Base-by-base conservation (phyloP, 2,888 invertebrate species). In the Neoitamus cyanurus region DNA sequence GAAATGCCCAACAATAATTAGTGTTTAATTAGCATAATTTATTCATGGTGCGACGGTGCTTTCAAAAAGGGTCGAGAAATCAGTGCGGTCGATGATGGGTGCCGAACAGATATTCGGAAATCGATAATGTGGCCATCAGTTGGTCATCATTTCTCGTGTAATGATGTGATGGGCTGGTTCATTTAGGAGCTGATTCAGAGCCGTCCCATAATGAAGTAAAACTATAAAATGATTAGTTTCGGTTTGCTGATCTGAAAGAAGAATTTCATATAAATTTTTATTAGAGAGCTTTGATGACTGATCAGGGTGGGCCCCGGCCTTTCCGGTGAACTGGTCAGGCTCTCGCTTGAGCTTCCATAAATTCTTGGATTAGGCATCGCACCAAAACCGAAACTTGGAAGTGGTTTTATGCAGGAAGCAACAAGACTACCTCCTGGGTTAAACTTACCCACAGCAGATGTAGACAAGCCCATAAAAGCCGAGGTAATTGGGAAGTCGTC, bases 21-120 rank as follows among this genome's bases (percentile, higher is more conserved):
- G 77, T 36, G 34, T 42, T 77, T 42, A 28, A 77, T 77, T 77
- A 77, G 28, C 77, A 77, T 77, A 77, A 77, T 77, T 77, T 77
- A 77, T 77, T 77, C 77, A 46, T 37, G 28, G 13, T 15, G 25
- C 28, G 25, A 31, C 34, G 30, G 13, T 70, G 30, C n/a, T 70
- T 70, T 31, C 31, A n/a, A 77, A 77, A 46, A 77, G 77, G 77
- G 46, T 28, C 77, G 11, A 37, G 1, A 70, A 20, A 58, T 58
- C 58, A 20, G 6, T 20, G 6, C 20, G 20, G 7, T n/a, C 72
- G 34, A 15, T 34, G 25, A 37, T 25, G 42, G 9, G 30, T 30
- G 30, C 30, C 72, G 31, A 31, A 25, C 72, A 28, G 34, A 58
- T 20, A 25, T 58, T 58, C 58, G 9, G 58, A 58, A 58, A 58